These are phyloP conservation scores for Eupeodes luniger DNA, from an alignment of 2,888 invertebrate species.

Conservation along the genomic window DNA sequence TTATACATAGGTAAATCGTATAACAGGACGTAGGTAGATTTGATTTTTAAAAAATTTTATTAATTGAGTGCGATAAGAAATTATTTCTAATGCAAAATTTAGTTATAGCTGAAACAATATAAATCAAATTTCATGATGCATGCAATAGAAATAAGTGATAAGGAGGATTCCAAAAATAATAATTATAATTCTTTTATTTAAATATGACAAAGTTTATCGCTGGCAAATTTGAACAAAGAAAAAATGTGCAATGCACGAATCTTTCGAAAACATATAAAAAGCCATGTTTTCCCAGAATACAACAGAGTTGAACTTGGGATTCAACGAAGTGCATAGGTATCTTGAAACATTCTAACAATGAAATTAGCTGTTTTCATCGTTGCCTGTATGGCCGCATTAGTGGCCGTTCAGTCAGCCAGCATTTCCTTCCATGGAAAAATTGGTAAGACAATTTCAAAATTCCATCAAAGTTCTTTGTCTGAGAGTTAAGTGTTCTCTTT, in stretches of 20 bases:
- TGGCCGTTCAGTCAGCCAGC: slow-evolving; percentile 79
- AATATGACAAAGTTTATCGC: slow-evolving; percentile 15
- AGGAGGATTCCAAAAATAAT: not conserved
- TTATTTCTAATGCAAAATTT: not conserved
- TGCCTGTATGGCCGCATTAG: slow-evolving; percentile 80
- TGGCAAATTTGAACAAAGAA: not conserved
- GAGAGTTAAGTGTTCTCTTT: not conserved
- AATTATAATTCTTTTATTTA: not conserved
- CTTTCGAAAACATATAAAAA: not conserved
- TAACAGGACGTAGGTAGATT: not conserved
- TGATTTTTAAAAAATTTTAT: too few relatives aligned
- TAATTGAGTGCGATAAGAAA: not conserved
- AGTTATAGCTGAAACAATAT: not conserved
- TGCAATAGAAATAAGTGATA: not conserved
- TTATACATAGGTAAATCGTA: not conserved
- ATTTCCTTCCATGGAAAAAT: slow-evolving; percentile 62
- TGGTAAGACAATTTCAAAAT: slow-evolving; percentile 32
- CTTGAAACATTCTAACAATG: slow-evolving; percentile 72
- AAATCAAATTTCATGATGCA: not conserved
- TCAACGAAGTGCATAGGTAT: slow-evolving; percentile 18
- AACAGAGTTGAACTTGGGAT: slow-evolving; percentile 11
- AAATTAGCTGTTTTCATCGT: slow-evolving; percentile 78
- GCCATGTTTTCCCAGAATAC: not conserved
- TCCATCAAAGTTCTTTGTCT: not conserved
- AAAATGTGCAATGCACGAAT: not conserved